Base-by-base conservation (phyloP, 2,888 invertebrate genomes). In the Dendrolimus pini region DNA sequence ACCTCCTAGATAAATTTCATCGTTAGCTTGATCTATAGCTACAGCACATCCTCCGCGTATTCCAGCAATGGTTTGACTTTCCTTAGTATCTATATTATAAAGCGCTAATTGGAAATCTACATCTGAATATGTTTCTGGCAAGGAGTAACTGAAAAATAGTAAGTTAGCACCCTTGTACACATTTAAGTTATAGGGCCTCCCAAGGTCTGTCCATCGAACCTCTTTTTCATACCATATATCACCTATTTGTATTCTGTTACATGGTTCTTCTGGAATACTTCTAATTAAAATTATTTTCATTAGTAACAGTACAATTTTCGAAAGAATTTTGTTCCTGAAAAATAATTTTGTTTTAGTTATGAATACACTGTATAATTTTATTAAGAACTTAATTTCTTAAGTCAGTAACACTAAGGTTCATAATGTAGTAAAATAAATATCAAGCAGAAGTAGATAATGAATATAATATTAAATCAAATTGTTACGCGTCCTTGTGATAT, bases 1-100 rank as follows among this genome's bases (percentile, higher is more conserved):
- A 0, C 86, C 85, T n/a, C 86, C 86, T 7, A 86, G 62, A 47
- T 74, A 86, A 42, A 86, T 72, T 0, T 77, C 77, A 41, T 83
- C 83, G 13, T 77, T 77, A 0, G 54, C 53, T 53, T 78, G 75
- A 41, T 86, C 84, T 60, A 85, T 77, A 0, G 84, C 78, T 1
- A 79, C 69, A 0, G 86, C 68, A 53, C 84, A 86, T 0, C 86
- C 85, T 0, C 84, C 84, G 70, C 59, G 67, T 0, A 86, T 78
- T 0, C 83, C 85, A 41, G 73, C 72, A 1, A 86, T 78, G 0
- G 65, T 72, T 59, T 76, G 70, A 52, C 71, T 74, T 8, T 82
- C 79, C 54, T 66, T 77, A 0, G 67, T 72, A 6, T 80, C 75
- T 8, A 86, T 63, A 60, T 80, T 77, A 1, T 75, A 69, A 41